phyloP scores from a whole-genome alignment of 35 echinoderm and acorn worm species.

The Stichopus chloronotus region DNA sequence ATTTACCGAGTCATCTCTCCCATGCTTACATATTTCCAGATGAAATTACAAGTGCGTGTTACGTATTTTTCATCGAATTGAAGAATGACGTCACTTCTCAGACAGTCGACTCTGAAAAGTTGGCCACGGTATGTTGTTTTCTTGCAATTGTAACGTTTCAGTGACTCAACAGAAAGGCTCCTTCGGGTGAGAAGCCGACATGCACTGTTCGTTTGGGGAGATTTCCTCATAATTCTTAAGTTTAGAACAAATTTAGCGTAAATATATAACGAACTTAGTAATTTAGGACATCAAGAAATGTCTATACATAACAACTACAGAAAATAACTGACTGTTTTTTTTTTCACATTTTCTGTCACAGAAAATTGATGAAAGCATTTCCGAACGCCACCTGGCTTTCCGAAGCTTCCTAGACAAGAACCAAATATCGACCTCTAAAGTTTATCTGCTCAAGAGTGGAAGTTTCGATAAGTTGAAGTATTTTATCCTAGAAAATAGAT shows the following conservation, averaged over 20 bases:
- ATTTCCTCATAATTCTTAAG: too few species aligned
- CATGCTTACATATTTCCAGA: too few species aligned
- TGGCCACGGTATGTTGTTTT: background rate
- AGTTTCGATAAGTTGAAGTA: constrained; percentile 58
- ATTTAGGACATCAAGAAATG: too few species aligned
- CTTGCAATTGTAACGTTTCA: too few species aligned
- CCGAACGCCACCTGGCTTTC: constrained; percentile 8
- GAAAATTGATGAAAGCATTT: constrained; percentile 44
- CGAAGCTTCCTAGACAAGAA: constrained; percentile 24
- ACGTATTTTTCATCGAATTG: background rate
- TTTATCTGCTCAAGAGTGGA: constrained; percentile 51
- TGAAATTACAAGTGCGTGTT: background rate
- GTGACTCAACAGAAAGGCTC: too few species aligned
- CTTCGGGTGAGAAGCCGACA: too few species aligned
- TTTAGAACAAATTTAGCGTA: too few species aligned
- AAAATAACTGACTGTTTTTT: too few species aligned
- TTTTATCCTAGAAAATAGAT: constrained; percentile 58
- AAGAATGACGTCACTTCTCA: background rate
- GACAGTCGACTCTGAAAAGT: background rate
- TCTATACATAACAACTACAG: too few species aligned
- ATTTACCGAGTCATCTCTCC: too few species aligned
- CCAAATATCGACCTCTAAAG: background rate
- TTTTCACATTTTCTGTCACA: background rate
- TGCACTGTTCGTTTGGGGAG: too few species aligned
- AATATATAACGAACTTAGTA: too few species aligned